phyloP scores from a whole-genome alignment of 2,888 invertebrate genomes.

The Eristalis tenax region DNA sequence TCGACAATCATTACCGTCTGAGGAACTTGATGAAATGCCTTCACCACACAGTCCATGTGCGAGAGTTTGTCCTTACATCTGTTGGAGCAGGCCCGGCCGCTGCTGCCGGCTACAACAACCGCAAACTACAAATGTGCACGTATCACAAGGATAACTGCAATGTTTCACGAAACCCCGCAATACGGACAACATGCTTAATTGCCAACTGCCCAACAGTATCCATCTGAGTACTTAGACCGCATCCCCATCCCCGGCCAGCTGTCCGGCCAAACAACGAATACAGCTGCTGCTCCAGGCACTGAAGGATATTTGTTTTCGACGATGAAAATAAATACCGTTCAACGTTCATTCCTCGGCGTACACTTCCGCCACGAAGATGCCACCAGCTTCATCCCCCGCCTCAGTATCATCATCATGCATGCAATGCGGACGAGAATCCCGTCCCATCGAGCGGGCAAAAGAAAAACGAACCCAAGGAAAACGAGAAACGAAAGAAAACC shows the following conservation, averaged over 20 bases:
- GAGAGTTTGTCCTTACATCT: slow-evolving; percentile 28
- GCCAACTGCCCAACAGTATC: slow-evolving; percentile 64
- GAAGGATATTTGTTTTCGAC: slow-evolving; percentile 66
- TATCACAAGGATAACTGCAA: slow-evolving; percentile 63
- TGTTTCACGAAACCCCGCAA: slow-evolving; percentile 61
- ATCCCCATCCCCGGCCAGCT: slow-evolving; percentile 12
- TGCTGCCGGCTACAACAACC: slow-evolving; percentile 20
- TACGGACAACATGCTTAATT: slow-evolving; percentile 69
- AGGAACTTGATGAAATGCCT: background rate
- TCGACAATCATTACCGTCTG: background rate
- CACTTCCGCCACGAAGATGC: slow-evolving; percentile 51
- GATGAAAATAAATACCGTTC: slow-evolving; percentile 67
- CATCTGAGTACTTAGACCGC: slow-evolving; percentile 47
- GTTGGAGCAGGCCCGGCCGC: slow-evolving; percentile 32
- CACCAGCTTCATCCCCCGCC: slow-evolving; percentile 7
- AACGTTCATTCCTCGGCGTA: slow-evolving; percentile 41
- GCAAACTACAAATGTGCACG: slow-evolving; percentile 57
- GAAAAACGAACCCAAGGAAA: background rate
- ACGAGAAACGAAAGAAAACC: slow-evolving; percentile 30
- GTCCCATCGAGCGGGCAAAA: background rate
- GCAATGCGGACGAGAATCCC: slow-evolving; percentile 27
- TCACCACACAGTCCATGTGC: background rate
- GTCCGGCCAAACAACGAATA: slow-evolving; percentile 36
- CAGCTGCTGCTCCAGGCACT: slow-evolving; percentile 52
- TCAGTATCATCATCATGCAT: background rate